Percentiles rank a stretch among this genome's conserved stretches.
Conservation (phyloP, 2,113 vertebrate species). For the Synchiropus splendidus region DNA sequence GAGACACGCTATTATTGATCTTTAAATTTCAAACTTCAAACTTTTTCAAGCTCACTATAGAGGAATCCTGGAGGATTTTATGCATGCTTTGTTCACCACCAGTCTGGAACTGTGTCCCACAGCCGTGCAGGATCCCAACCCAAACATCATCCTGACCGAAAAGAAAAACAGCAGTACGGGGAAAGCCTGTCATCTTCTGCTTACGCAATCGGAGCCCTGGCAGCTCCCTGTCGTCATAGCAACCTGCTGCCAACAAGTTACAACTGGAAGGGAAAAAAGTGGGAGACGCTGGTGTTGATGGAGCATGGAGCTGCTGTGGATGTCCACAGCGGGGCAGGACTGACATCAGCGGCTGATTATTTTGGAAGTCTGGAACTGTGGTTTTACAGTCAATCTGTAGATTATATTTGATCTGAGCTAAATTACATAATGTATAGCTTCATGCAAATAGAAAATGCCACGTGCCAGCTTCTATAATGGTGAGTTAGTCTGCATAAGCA, state of each 20-base stretch:
- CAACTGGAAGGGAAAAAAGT: constrained; percentile 11
- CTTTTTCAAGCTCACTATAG: no score
- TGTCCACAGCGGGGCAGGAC: constrained; percentile 9
- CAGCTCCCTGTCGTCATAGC: constrained; percentile 25
- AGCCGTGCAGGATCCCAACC: constrained; percentile 17
- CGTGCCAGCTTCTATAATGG: no score
- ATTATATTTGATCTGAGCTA: no score
- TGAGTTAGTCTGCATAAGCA: no score
- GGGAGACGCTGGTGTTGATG: constrained; percentile 27
- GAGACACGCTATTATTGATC: no score
- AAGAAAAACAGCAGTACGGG: not conserved
- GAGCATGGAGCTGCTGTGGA: constrained; percentile 2
- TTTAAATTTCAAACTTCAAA: no score
- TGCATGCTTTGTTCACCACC: not conserved
- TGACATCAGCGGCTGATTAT: constrained; percentile 24
- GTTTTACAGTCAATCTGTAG: no score
- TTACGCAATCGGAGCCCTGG: constrained; percentile 37
- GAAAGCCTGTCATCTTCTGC: constrained; percentile 18
- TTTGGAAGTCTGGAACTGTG: constrained; percentile 14
- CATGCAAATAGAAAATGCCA: no score
- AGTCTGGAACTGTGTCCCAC: constrained; percentile 6
- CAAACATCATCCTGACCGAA: constrained; percentile 3
- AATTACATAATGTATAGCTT: no score
- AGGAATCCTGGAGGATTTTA: not conserved
- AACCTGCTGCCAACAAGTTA: constrained; percentile 29